Percentiles rank a stretch among this genome's conserved stretches.
Evolutionary conservation across 2,113 vertebrate species (phyloP).

Genomic region (Callospermophilus lateralis): DNA sequence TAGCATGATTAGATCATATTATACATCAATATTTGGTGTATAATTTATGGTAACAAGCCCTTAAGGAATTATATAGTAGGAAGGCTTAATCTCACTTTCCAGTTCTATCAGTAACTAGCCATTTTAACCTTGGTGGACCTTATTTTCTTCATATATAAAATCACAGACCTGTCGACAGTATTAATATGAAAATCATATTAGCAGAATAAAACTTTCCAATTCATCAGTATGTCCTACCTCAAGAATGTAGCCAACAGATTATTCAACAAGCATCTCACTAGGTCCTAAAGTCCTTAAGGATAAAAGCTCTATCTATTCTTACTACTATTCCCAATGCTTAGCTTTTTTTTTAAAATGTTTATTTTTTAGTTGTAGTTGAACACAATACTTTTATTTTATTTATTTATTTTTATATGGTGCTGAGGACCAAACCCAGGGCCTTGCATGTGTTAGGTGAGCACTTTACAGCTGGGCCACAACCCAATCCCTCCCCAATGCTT

Average conservation of each 20-base stretch:
- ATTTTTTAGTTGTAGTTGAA: no score
- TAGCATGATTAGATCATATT: background rate
- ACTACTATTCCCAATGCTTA: background rate
- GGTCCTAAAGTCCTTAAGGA: background rate
- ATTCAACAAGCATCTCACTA: background rate
- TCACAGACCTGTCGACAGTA: background rate
- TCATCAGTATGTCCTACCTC: background rate
- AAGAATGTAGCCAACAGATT: background rate
- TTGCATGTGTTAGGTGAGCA: no score
- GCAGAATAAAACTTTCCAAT: conserved; percentile 37
- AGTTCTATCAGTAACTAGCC: background rate
- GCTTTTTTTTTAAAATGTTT: no score
- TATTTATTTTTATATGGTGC: no score
- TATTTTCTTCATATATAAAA: conserved; percentile 12
- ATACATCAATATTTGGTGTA: background rate
- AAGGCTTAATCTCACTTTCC: conserved; percentile 30
- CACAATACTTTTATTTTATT: no score
- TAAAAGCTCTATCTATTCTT: background rate
- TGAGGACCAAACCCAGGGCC: no score
- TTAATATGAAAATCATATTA: background rate
- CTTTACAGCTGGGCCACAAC: no score
- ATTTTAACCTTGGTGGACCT: background rate
- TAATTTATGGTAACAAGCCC: background rate
- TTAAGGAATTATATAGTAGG: background rate
- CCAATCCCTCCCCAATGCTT: background rate